These are phyloP conservation scores for Cavia porcellus DNA, from an alignment of 2,113 vertebrate species.

Conservation along the genomic window DNA sequence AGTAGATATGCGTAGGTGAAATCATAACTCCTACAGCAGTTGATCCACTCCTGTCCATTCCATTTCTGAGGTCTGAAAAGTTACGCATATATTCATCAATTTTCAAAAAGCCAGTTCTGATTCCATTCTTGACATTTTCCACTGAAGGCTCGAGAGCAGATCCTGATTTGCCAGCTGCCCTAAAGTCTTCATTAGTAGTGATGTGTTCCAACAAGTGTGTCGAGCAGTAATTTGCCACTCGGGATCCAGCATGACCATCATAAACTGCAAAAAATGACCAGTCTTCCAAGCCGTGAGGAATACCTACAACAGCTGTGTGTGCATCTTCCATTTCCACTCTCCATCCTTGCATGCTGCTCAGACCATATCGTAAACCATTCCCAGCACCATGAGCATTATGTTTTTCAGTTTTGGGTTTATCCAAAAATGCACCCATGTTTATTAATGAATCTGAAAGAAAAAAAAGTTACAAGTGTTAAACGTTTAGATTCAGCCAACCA, in stretches of 20 bases:
- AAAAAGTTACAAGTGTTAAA: constrained; percentile 64
- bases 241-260: constrained; percentile 98
- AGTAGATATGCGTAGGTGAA: constrained; percentile 96
- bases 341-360: constrained; percentile 99
- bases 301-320: constrained; percentile 96
- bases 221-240: constrained; percentile 98
- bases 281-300: constrained; percentile 95
- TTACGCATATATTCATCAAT: constrained; percentile 99
- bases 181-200: constrained; percentile 95
- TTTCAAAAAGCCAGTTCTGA: constrained; percentile 97
- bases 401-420: constrained; percentile 99
- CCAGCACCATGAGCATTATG: constrained; percentile 96
- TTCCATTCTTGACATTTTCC: constrained; percentile 96
- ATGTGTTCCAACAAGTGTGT: constrained; percentile 98
- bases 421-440: constrained; percentile 99
- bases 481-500: neutral
- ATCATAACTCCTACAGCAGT: constrained; percentile 97
- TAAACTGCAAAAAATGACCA: constrained; percentile 99
- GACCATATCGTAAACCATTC: constrained; percentile 95
- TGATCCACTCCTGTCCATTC: constrained; percentile 98
- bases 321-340: constrained; percentile 99
- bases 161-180: constrained; percentile 86
- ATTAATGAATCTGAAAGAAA: constrained; percentile 89
- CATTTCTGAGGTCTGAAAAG: constrained; percentile 98
- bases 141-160: constrained; percentile 92